These are phyloP conservation scores for Aviceda subcristata DNA, from an alignment of 2,113 vertebrate genomes.

Conservation along the genomic window DNA sequence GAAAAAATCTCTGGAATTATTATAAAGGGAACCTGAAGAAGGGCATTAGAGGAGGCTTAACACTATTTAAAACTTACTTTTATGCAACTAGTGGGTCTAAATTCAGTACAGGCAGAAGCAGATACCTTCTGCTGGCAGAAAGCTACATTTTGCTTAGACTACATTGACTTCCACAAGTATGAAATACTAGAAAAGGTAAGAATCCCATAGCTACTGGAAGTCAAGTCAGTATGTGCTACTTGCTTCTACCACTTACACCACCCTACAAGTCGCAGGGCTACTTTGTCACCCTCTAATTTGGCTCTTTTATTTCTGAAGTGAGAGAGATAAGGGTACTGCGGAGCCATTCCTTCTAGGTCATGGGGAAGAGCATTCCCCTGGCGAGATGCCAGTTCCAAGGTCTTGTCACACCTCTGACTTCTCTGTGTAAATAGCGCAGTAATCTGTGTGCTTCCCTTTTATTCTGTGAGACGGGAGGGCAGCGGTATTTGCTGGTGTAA, in stretches of 20 bases:
- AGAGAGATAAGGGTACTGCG: constrained; percentile 10
- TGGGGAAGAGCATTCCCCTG: not conserved
- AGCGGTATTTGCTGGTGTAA: not conserved
- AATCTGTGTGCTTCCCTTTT: not conserved
- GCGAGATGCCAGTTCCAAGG: not conserved
- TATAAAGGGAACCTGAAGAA: not conserved
- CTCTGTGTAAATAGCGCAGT: constrained; percentile 32
- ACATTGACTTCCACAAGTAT: not conserved
- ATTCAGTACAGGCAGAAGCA: not conserved
- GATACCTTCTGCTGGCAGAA: not conserved
- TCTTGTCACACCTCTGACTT: constrained; percentile 61
- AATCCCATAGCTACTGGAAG: not conserved
- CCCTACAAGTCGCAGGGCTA: not conserved
- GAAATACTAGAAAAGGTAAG: not conserved
- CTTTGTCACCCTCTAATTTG: constrained; percentile 42
- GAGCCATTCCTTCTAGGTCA: constrained; percentile 42
- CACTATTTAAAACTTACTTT: not conserved
- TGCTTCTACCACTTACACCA: not conserved
- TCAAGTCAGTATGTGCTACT: not conserved
- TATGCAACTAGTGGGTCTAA: not conserved
- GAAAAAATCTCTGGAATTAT: not conserved
- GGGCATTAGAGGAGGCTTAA: not conserved
- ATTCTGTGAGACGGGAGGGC: not conserved
- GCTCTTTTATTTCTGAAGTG: constrained; percentile 48
- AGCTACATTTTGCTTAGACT: not conserved